Evolutionary conservation across 2,888 invertebrate species (phyloP).

Genomic region (Scotopteryx bipunctaria): DNA sequence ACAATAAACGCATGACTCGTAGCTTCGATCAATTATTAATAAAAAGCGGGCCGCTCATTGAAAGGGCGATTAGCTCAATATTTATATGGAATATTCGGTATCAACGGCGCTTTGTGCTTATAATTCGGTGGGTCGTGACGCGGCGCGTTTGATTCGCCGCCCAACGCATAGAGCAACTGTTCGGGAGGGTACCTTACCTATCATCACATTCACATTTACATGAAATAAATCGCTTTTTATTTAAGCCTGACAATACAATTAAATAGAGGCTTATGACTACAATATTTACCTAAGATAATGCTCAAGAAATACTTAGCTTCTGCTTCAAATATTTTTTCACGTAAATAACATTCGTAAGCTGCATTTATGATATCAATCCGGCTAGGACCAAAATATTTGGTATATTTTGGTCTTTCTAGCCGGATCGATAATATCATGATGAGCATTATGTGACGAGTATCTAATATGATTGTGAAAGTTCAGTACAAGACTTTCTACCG

Average conservation of each 20-base stretch:
- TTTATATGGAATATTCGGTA: conserved; percentile 84
- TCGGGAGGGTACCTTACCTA: conserved; percentile 52
- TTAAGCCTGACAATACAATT: too few relatives aligned
- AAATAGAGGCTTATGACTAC: too few relatives aligned
- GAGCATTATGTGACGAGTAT: too few relatives aligned
- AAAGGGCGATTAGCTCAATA: conserved; percentile 84
- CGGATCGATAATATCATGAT: too few relatives aligned
- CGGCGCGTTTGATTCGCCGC: conserved; percentile 73
- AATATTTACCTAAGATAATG: too few relatives aligned
- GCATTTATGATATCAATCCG: not conserved
- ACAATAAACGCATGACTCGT: conserved; percentile 82
- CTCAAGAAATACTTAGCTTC: too few relatives aligned
- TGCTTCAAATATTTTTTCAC: too few relatives aligned
- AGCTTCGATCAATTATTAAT: conserved; percentile 82
- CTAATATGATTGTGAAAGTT: too few relatives aligned
- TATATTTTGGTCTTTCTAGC: too few relatives aligned
- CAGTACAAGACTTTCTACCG: too few relatives aligned
- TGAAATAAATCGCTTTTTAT: too few relatives aligned
- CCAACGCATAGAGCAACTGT: conserved; percentile 71
- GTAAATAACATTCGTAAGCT: too few relatives aligned
- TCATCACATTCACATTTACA: conserved; percentile 33
- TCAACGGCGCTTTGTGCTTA: conserved; percentile 81
- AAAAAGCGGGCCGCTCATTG: conserved; percentile 83
- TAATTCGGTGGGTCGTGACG: conserved; percentile 82
- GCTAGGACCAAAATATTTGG: conserved; percentile 3